Evolutionary conservation across 2,797 vertebrate genomes (phyloP).

Genomic region (Leptodactylus fallax): DNA sequence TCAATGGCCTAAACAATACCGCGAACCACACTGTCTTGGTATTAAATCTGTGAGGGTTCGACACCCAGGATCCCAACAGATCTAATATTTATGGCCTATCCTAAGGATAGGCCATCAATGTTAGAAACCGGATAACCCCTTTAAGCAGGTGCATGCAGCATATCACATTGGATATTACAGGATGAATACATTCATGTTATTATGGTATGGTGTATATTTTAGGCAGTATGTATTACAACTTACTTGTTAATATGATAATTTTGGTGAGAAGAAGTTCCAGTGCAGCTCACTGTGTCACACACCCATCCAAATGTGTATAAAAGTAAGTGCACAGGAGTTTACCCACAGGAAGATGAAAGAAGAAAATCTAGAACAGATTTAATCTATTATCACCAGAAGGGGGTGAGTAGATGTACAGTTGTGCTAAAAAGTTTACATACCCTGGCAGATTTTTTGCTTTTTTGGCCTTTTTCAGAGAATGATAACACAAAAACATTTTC

Average conservation of each 20-base stretch:
- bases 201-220: not conserved
- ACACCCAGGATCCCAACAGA: too few species aligned
- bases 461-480: too few species aligned
- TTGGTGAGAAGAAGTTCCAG: not conserved
- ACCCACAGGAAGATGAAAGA: constrained; percentile 1
- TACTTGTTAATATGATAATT: constrained; percentile 4
- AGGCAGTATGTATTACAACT: not conserved
- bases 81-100: too few species aligned
- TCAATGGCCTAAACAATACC: too few species aligned
- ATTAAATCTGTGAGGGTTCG: too few species aligned
- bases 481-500: too few species aligned
- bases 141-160: too few species aligned
- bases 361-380: not conserved
- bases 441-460: too few species aligned
- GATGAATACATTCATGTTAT: not conserved
- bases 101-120: too few species aligned
- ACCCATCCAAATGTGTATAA: not conserved
- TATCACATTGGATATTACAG: not conserved
- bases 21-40: too few species aligned
- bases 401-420: not conserved
- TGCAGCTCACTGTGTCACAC: constrained; percentile 26
- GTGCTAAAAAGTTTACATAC: too few species aligned
- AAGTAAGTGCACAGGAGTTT: not conserved
- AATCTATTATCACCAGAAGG: not conserved
- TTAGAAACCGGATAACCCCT: too few species aligned